Conservation (phyloP, 2,888 invertebrate genomes). For the Cheilosia variabilis region DNA sequence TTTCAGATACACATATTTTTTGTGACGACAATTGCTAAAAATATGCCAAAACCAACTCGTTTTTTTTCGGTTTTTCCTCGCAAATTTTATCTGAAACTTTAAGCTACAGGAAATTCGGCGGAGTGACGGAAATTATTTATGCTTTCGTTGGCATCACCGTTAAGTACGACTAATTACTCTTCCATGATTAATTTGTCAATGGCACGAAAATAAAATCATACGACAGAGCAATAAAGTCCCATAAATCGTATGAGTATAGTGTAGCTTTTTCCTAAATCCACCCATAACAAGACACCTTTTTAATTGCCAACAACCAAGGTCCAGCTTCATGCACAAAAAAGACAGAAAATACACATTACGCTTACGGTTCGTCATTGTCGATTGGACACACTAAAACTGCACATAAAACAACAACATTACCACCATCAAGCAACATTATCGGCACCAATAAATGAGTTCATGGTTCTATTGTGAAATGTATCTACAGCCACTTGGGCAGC, state of each 20-base stretch:
- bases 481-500: conserved; percentile 16
- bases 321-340: background rate
- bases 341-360: background rate
- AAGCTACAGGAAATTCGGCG: conserved; percentile 2
- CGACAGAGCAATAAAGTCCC: background rate
- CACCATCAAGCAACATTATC: conserved; percentile 38
- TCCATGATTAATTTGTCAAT: conserved; percentile 34
- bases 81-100: conserved; percentile 18
- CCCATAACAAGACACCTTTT: conserved; percentile 29
- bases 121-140: conserved; percentile 6
- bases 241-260: background rate
- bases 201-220: background rate
- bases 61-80: background rate
- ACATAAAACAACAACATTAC: conserved; percentile 5
- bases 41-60: conserved; percentile 2
- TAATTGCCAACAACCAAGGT: conserved; percentile 29
- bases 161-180: conserved; percentile 11
- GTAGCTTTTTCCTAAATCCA: background rate
- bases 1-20: background rate
- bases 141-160: conserved; percentile 16
- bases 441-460: conserved; percentile 64
- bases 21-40: conserved; percentile 31
- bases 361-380: conserved; percentile 25
- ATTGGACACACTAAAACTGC: background rate
- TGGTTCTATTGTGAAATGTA: conserved; percentile 49